A percentile compares a stretch with the other conserved stretches of the same genome.
phyloP scores from a whole-genome alignment of 1,140 invertebrate species.

The Gonioctena quinquepunctata region DNA sequence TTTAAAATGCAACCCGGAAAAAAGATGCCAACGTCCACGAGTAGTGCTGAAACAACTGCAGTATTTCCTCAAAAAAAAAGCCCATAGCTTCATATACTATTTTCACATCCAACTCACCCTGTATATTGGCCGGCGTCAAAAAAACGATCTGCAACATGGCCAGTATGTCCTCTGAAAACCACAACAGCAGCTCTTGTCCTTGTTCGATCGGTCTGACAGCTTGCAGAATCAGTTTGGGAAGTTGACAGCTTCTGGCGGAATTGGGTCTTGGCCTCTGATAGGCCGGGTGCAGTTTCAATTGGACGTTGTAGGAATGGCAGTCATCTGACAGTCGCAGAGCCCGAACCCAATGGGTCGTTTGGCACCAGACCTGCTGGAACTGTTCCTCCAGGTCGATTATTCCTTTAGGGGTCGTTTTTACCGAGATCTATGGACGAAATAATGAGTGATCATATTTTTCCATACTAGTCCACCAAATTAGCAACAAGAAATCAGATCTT shows the following conservation, averaged over 20 bases:
- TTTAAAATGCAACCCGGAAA: too few species aligned
- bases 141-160: conserved; percentile 76
- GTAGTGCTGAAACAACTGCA: too few species aligned
- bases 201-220: conserved; percentile 58
- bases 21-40: too few species aligned
- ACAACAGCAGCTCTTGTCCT: conserved; percentile 72
- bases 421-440: too few species aligned
- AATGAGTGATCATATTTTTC: too few species aligned
- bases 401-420: conserved; percentile 34
- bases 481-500: too few species aligned
- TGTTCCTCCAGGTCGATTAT: conserved; percentile 43
- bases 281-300: conserved; percentile 55
- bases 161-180: conserved; percentile 80
- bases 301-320: conserved; percentile 69
- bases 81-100: too few species aligned
- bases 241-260: background rate
- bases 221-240: conserved; percentile 55
- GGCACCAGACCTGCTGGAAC: conserved; percentile 39
- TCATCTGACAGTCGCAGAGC: conserved; percentile 65
- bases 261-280: conserved; percentile 6
- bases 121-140: conserved; percentile 78
- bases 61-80: too few species aligned
- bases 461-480: too few species aligned
- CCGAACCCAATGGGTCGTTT: conserved; percentile 48
- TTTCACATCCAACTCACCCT: too few species aligned